phyloP scores from a whole-genome alignment of 2,888 invertebrate species.

The Thereva nobilitata region DNA sequence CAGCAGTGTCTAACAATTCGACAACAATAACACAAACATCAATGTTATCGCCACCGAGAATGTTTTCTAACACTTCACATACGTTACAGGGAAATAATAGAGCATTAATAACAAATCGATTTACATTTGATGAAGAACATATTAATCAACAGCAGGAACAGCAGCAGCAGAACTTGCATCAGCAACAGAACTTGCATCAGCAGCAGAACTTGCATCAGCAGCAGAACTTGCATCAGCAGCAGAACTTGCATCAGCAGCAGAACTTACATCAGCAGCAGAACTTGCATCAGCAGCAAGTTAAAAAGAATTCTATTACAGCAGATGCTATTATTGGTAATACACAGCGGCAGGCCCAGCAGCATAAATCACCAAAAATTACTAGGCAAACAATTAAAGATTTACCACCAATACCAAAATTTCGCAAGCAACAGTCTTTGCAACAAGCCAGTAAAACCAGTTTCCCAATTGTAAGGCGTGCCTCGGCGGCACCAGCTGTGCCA shows the following conservation, averaged over 20 bases:
- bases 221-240: slow-evolving; percentile 34
- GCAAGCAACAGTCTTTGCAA: slow-evolving; percentile 55
- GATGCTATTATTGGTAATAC: slow-evolving; percentile 45
- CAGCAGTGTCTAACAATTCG: slow-evolving; percentile 39
- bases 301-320: slow-evolving; percentile 48
- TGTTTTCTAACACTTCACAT: slow-evolving; percentile 12
- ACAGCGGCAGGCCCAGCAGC: slow-evolving; percentile 54
- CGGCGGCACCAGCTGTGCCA: slow-evolving; percentile 68
- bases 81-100: slow-evolving; percentile 36
- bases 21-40: slow-evolving; percentile 43
- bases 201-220: slow-evolving; percentile 52
- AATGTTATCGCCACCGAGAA: slow-evolving; percentile 20
- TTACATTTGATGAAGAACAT: slow-evolving; percentile 51
- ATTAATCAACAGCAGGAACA: slow-evolving; percentile 46
- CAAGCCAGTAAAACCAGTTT: slow-evolving; percentile 57
- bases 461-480: slow-evolving; percentile 73
- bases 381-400: slow-evolving; percentile 66
- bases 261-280: slow-evolving; percentile 44
- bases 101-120: slow-evolving; percentile 43
- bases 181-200: slow-evolving; percentile 54
- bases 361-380: slow-evolving; percentile 63
- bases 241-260: slow-evolving; percentile 49
- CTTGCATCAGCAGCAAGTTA: slow-evolving; percentile 51
- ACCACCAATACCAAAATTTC: slow-evolving; percentile 66
- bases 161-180: slow-evolving; percentile 46